Percentiles rank a stretch among this genome's conserved stretches.
Evolutionary conservation across 1,140 invertebrate species (phyloP).

Genomic region (Microplitis demolitor): DNA sequence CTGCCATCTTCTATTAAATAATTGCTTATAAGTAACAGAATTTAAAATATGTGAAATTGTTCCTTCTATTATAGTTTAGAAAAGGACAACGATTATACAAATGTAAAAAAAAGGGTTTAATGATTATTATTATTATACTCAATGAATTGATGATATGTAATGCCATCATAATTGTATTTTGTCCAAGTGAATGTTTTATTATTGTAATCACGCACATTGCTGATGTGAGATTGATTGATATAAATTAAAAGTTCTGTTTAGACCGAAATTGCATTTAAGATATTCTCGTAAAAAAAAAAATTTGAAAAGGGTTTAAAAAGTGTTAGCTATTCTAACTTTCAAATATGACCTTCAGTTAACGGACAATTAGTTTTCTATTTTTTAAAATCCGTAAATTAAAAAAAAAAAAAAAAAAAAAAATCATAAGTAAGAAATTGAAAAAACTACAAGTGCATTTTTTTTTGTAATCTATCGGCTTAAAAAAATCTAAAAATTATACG

Average conservation of each 20-base stretch:
- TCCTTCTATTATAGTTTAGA: neutral
- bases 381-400: too few relatives aligned
- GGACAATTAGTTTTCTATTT: too few relatives aligned
- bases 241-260: neutral
- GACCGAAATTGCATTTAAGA: neutral
- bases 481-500: neutral
- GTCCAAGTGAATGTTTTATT: neutral
- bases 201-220: constrained; percentile 5
- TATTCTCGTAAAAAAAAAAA: too few relatives aligned
- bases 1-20: neutral
- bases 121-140: neutral
- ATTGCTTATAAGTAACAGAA: neutral
- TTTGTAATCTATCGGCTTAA: too few relatives aligned
- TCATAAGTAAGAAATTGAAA: too few relatives aligned
- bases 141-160: neutral
- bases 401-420: too few relatives aligned
- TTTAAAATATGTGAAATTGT: neutral
- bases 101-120: neutral
- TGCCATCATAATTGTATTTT: neutral
- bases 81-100: neutral
- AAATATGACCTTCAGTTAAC: neutral
- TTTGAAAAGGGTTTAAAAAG: too few relatives aligned
- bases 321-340: too few relatives aligned
- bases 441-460: too few relatives aligned
- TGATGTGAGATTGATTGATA: neutral